Percentiles rank a stretch among this genome's conserved stretches.
phyloP scores from a whole-genome alignment of 1,140 invertebrate genomes.

The Oncopeltus fasciatus region DNA sequence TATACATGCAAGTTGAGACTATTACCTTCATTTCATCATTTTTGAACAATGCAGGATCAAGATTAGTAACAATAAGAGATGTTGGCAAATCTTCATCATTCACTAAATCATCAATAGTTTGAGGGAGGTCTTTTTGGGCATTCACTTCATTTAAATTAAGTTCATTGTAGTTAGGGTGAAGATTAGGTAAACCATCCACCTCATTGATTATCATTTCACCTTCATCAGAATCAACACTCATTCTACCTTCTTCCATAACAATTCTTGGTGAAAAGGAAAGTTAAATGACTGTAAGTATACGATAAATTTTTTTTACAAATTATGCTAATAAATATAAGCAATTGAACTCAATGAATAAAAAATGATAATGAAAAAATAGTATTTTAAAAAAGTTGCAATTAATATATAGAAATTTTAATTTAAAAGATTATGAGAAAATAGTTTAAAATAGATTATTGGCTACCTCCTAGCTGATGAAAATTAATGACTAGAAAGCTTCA shows the following conservation, averaged over 20 bases:
- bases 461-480: no score
- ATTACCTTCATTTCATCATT: slow-evolving; percentile 45
- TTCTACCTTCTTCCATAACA: slow-evolving; percentile 23
- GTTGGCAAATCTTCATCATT: slow-evolving; percentile 68
- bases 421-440: no score
- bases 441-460: no score
- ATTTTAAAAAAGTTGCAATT: no score
- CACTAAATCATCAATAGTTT: slow-evolving; percentile 42
- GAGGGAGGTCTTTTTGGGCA: slow-evolving; percentile 32
- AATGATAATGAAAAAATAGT: no score
- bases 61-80: slow-evolving; percentile 78
- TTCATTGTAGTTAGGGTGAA: slow-evolving; percentile 50
- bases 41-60: slow-evolving; percentile 63
- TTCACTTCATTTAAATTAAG: slow-evolving; percentile 31
- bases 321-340: no score
- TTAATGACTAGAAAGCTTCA: no score
- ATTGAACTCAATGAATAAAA: no score
- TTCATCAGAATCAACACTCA: slow-evolving; percentile 25
- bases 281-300: no score
- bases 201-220: slow-evolving; percentile 51
- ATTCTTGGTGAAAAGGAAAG: no score
- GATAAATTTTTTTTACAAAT: no score
- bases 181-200: slow-evolving; percentile 64
- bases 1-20: not conserved
- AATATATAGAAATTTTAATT: no score